Percentiles rank a stretch among this genome's conserved stretches.
These are phyloP conservation scores for Catharus fuscescens DNA, from an alignment of 2,113 vertebrate genomes.

Conservation along the genomic window DNA sequence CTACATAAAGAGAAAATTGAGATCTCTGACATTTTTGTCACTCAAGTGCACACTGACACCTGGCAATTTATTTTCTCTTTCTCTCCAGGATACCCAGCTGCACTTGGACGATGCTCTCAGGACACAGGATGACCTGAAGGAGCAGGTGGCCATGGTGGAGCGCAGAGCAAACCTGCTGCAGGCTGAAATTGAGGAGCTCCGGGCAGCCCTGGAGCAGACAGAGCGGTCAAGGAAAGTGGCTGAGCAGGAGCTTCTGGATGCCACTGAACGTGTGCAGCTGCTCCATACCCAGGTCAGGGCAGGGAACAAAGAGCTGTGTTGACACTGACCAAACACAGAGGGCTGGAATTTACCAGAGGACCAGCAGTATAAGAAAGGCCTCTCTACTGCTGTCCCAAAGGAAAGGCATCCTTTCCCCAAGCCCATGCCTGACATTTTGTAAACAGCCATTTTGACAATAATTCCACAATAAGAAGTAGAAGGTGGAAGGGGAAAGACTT, in stretches of 20 bases:
- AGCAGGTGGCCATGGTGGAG: slow-evolving; percentile 84
- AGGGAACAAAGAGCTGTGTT: background rate
- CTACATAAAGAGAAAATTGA: no score
- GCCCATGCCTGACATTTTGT: no score
- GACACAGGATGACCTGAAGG: slow-evolving; percentile 83
- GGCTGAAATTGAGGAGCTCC: slow-evolving; percentile 78
- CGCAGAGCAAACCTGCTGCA: slow-evolving; percentile 80
- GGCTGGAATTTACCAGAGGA: no score
- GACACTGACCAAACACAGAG: no score
- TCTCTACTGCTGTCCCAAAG: background rate
- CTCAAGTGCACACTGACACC: no score
- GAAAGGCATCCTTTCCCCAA: no score
- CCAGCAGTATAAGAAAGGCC: background rate
- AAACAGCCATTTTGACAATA: no score
- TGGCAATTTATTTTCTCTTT: no score
- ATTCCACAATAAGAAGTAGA: no score
- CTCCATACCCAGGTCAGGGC: background rate
- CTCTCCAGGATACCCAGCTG: slow-evolving; percentile 44
- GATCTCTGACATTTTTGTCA: no score
- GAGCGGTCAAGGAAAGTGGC: slow-evolving; percentile 77
- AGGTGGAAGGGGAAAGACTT: no score
- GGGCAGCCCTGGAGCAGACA: slow-evolving; percentile 78
- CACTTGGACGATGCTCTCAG: slow-evolving; percentile 82
- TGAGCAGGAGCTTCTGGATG: slow-evolving; percentile 80
- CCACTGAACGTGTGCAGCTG: background rate